Evolutionary conservation across 2,888 invertebrate genomes (phyloP), one percentile per base, ranked within the genome.

Genomic region (Chirona hameri): DNA sequence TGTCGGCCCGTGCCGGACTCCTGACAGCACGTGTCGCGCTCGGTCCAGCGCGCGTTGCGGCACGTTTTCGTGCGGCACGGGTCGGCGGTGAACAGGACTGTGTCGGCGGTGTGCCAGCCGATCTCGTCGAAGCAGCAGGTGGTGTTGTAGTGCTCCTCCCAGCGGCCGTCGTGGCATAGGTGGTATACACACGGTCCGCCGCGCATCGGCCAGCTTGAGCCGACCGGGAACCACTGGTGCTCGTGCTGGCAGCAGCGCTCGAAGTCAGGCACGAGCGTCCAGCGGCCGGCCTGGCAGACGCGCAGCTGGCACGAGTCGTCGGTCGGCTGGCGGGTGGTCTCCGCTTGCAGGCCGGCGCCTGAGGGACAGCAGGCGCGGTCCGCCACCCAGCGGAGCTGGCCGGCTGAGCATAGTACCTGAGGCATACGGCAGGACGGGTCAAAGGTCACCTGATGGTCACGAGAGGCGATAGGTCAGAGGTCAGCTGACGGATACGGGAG

Each of bases 91-190:
- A 76, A 76, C 18, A 76, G 76, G 18, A 76, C 76, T 7, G 76
- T 76, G 18, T 39, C 76, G 18, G 76, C 24, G 7, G 76, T 76
- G 76, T 76, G 76, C 76, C 76, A 76, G 76, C 76, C 76, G 76
- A 76, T 21, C 39, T 18, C 39, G 39, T 76, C 76, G 39, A 76
- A 76, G 76, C 76, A 76, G 76, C 76, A 76, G 76, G 21, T 76
- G 76, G 76, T 76, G 39, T 76, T 76, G 39, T 76, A 76, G 76
- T 76, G 76, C 76, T 29, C 0, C 76, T 76, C 76, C 76, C 76
- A 76, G 39, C 4, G 1, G 39, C 76, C 76, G 76, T 4, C 24
- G 39, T 76, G 76, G 76, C 76, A 76, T 7, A 76, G 76, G 15
- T 76, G 76, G 39, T 76, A 76, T 10, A 39, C 21, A 39, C 76